These are phyloP conservation scores for Xylocampa areola DNA, from an alignment of 2,888 invertebrate species.

Conservation along the genomic window DNA sequence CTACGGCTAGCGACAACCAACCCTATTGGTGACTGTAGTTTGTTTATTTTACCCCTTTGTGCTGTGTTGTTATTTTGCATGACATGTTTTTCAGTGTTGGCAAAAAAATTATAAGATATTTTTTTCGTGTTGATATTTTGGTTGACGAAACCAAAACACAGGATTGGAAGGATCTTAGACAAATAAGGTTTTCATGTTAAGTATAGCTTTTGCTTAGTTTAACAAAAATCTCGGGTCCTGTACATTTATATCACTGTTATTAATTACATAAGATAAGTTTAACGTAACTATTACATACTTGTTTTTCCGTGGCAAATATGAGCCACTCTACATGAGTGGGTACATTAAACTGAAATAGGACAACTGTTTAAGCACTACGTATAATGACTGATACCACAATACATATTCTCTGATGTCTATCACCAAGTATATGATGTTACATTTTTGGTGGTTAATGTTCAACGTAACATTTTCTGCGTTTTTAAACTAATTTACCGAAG, in stretches of 20 bases:
- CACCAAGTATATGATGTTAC: slow-evolving; percentile 19
- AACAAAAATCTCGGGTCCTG: too few species aligned
- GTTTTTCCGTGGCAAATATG: neutral
- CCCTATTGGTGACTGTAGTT: slow-evolving; percentile 59
- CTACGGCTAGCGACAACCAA: slow-evolving; percentile 38
- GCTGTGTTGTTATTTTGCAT: slow-evolving; percentile 39
- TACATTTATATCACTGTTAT: too few species aligned
- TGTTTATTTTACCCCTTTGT: slow-evolving; percentile 49
- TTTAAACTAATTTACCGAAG: slow-evolving; percentile 55
- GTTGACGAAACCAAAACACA: neutral
- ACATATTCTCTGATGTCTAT: slow-evolving; percentile 20
- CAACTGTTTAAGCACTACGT: neutral
- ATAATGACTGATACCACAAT: neutral
- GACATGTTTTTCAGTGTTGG: too few species aligned
- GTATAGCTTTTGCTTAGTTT: neutral
- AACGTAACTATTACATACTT: neutral
- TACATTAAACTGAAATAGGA: neutral
- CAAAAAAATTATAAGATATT: too few species aligned
- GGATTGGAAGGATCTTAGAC: too few species aligned
- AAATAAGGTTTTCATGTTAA: too few species aligned
- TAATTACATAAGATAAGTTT: too few species aligned
- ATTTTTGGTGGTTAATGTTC: slow-evolving; percentile 25
- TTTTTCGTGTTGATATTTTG: neutral
- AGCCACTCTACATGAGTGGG: neutral
- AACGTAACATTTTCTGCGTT: slow-evolving; percentile 47